These are phyloP conservation scores for Merluccius polli DNA, from an alignment of 2,797 vertebrate genomes.

Conservation along the genomic window DNA sequence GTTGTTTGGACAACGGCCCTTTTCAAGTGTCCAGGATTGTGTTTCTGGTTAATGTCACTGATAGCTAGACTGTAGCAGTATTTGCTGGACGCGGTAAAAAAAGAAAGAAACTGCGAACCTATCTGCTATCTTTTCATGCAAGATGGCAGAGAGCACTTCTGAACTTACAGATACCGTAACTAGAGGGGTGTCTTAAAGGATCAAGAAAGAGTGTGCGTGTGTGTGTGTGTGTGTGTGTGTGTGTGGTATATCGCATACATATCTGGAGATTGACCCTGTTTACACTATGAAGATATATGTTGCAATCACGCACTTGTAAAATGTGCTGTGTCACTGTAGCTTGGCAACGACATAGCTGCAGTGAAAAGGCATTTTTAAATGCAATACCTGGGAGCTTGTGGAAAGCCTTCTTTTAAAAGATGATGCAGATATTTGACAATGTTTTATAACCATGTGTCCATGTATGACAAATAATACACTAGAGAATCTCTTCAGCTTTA, in stretches of 20 bases:
- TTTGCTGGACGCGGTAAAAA: slow-evolving; percentile 6
- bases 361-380: neutral
- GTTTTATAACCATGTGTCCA: neutral
- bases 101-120: neutral
- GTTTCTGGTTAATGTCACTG: slow-evolving; percentile 3
- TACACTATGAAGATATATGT: neutral
- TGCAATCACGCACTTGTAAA: slow-evolving; percentile 1
- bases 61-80: slow-evolving; percentile 23
- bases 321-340: slow-evolving; percentile 27
- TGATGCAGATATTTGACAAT: neutral
- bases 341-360: neutral
- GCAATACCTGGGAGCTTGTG: neutral
- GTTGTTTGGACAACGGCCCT: slow-evolving; percentile 9
- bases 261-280: neutral
- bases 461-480: neutral
- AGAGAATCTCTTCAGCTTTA: neutral
- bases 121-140: slow-evolving; percentile 58
- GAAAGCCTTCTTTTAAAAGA: neutral
- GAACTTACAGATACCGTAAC: slow-evolving; percentile 31
- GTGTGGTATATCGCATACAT: neutral
- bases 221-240: no score
- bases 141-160: slow-evolving; percentile 38
- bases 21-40: neutral
- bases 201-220: neutral
- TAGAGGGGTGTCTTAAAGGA: neutral